Base-by-base conservation (phyloP, 1,140 invertebrate species). In the Scylla paramamosain region DNA sequence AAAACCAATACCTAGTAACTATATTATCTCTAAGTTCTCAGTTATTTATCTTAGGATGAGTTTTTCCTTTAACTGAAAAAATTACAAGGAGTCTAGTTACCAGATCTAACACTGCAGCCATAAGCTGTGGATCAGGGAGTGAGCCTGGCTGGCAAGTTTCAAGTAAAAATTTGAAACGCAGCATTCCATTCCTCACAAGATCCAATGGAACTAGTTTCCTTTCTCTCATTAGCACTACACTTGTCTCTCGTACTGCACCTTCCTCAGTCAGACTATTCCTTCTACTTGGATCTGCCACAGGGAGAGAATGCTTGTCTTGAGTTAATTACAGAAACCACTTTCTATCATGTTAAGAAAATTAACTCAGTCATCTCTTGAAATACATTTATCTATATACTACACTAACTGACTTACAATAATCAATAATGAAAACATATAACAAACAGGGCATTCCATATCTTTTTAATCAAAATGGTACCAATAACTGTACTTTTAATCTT, bases 81-180 rank as follows among this genome's bases (percentile, higher is more conserved):
- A 84, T 84, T 88, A 10, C 4, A 32, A 46, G 16, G 2, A 32
- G 31, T 39, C 28, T n/a, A 94, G 97, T 97, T 97, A 99, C 99
- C 97, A 99, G 97, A 97, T 99, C 99, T 52, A 99, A 97, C 84
- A 99, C 97, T 12, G 99, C 99, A n/a, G 99, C 99, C 96, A 99
- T 98, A 59, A 99, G 97, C 96, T 99, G 98, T 32, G 99, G 98
- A 97, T 99, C 99, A 3, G 99, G 99, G 84, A 99, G 98, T 0
- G 98, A 98, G 25, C 99, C 99, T 14, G 99, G 99, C 92, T 98
- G 98, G 96, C 99, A 99, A 46, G 98, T 99, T 97, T 99, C 99
- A 94, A 99, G 97, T 8, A 99, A 97, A 97, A 99, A 99, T 28
- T 98, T 98, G 96, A 99, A 98, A 94, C 99, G 97, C 39, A 98